Conservation (phyloP, 2,113 vertebrate genomes). For the Mus spicilegus region DNA sequence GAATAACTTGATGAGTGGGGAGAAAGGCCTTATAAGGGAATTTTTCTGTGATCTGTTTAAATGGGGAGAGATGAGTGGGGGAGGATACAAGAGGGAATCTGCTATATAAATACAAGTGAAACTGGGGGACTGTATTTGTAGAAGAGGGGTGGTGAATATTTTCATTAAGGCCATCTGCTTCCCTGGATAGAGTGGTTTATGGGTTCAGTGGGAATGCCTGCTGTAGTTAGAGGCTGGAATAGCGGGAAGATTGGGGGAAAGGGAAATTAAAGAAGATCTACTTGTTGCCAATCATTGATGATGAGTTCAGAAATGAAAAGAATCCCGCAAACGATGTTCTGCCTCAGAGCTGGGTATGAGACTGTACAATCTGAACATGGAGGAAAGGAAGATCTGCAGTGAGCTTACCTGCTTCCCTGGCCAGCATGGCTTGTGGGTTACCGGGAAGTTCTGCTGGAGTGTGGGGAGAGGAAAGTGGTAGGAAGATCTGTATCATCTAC, state of each 20-base stretch:
- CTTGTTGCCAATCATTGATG: neutral
- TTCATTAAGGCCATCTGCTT: neutral
- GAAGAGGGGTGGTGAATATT: neutral
- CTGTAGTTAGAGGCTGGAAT: neutral
- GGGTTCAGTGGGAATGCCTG: neutral
- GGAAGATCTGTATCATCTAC: neutral
- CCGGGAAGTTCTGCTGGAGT: neutral
- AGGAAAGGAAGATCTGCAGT: neutral
- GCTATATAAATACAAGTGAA: accelerated
- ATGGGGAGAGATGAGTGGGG: too few relatives aligned
- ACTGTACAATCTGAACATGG: neutral
- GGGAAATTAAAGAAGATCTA: neutral
- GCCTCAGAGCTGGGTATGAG: neutral
- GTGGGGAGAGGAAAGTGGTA: neutral
- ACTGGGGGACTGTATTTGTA: neutral
- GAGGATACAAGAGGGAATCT: neutral
- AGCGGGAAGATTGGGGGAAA: neutral
- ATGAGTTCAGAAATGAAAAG: neutral
- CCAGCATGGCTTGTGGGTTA: neutral
- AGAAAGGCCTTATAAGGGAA: neutral
- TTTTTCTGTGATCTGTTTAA: neutral
- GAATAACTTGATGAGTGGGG: neutral
- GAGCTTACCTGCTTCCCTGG: too few relatives aligned
- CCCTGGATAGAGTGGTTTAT: neutral
- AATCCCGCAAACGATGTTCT: neutral